Conservation (phyloP, 2,113 vertebrate species). For the Carassius auratus region DNA sequence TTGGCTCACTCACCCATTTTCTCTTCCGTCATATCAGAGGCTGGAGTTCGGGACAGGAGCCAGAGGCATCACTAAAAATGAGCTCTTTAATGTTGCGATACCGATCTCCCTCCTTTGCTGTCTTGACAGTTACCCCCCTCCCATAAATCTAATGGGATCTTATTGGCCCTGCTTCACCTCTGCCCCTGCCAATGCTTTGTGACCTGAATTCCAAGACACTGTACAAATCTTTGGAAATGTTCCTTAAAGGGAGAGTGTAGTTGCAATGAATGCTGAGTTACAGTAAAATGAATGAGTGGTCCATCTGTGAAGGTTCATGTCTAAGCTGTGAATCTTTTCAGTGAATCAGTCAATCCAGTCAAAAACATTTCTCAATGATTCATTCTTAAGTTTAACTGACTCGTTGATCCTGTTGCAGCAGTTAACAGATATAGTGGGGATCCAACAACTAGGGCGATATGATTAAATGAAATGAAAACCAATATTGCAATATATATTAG, state of each 20-base stretch:
- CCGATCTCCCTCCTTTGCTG: constrained; percentile 36
- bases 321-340: no score
- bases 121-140: constrained; percentile 24
- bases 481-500: not conserved
- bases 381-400: not conserved
- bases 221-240: not conserved
- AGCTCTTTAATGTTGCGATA: constrained; percentile 44
- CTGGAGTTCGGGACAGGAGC: constrained; percentile 36
- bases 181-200: constrained; percentile 10
- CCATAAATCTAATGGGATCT: constrained; percentile 38
- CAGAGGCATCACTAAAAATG: constrained; percentile 41
- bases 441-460: not conserved
- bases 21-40: constrained; percentile 9
- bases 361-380: not conserved
- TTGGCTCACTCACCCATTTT: constrained; percentile 24
- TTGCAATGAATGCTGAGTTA: not conserved
- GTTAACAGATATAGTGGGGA: not conserved
- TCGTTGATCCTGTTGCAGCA: not conserved
- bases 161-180: constrained; percentile 32
- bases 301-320: not conserved
- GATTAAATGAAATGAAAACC: not conserved
- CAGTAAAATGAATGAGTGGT: not conserved
- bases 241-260: constrained; percentile 5
- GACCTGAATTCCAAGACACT: not conserved
- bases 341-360: not conserved